These are phyloP conservation scores for Odontomachus brunneus DNA, from an alignment of 1,140 invertebrate genomes.

Conservation along the genomic window DNA sequence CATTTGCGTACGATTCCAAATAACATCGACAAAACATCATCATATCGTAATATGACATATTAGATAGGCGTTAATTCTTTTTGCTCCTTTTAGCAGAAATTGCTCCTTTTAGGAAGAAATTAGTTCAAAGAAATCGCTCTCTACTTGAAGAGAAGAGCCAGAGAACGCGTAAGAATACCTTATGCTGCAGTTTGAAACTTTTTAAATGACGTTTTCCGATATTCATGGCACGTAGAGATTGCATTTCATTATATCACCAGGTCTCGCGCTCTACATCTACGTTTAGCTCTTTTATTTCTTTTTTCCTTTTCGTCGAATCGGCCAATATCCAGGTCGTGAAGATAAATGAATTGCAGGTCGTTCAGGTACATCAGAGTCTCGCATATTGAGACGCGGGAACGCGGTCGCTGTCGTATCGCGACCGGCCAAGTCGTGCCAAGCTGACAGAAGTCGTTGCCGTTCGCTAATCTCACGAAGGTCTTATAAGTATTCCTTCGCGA, in stretches of 20 bases:
- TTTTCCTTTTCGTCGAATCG: neutral
- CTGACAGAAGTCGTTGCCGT: constrained; percentile 33
- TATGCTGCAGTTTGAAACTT: constrained; percentile 48
- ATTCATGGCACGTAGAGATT: constrained; percentile 24
- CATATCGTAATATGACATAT: neutral
- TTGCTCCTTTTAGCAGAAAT: too few relatives aligned
- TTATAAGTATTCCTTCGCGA: constrained; percentile 65
- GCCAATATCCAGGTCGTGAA: neutral
- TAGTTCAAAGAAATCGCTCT: constrained; percentile 32
- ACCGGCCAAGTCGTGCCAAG: neutral
- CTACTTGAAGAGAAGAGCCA: neutral
- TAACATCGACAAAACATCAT: too few relatives aligned
- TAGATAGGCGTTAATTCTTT: neutral
- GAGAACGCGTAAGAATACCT: neutral
- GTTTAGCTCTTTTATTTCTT: neutral
- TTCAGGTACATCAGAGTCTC: neutral
- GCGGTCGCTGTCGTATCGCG: neutral
- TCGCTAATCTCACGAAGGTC: constrained; percentile 56
- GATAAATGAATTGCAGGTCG: neutral
- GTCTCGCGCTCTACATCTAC: neutral
- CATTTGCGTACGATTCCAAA: too few relatives aligned
- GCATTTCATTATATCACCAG: constrained; percentile 22
- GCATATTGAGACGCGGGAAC: neutral
- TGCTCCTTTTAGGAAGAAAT: constrained; percentile 26
- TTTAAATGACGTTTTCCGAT: constrained; percentile 15